These are phyloP conservation scores for Hippocampus guttulatus DNA, from an alignment of 2,113 vertebrate genomes.

Conservation along the genomic window DNA sequence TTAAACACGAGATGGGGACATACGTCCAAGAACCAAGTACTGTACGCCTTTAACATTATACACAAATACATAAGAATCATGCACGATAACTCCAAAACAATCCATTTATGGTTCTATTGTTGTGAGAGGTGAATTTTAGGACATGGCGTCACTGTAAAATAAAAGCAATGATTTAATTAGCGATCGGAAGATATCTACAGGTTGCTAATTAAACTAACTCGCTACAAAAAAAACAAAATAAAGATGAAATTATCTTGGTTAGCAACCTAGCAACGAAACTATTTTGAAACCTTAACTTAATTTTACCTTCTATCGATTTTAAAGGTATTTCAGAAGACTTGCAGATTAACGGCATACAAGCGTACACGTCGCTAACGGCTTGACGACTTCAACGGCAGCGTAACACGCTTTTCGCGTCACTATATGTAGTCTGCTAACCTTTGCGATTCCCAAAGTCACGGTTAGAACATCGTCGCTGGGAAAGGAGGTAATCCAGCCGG, in stretches of 20 bases:
- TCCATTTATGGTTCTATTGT: neutral
- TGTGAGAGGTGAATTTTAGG: neutral
- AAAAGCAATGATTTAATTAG: neutral
- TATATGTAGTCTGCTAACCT: constrained; percentile 3
- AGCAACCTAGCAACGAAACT: neutral
- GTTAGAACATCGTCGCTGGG: neutral
- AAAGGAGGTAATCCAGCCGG: neutral
- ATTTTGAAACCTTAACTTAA: neutral
- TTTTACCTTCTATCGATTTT: neutral
- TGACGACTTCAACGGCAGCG: constrained; percentile 23
- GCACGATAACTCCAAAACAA: neutral
- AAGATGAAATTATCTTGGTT: neutral
- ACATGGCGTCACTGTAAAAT: neutral
- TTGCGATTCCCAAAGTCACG: neutral
- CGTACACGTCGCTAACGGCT: neutral
- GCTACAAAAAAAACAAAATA: neutral
- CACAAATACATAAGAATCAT: neutral
- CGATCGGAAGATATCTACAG: neutral
- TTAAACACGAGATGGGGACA: constrained; percentile 39
- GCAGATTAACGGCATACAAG: neutral
- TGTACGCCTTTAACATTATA: neutral
- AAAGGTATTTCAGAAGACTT: neutral
- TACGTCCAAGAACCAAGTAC: neutral
- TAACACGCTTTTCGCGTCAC: constrained; percentile 14
- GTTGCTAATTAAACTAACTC: neutral